Percentiles rank a stretch among this genome's conserved stretches.
Evolutionary conservation across 2,888 invertebrate genomes (phyloP).

Genomic region (Muscina levida): DNA sequence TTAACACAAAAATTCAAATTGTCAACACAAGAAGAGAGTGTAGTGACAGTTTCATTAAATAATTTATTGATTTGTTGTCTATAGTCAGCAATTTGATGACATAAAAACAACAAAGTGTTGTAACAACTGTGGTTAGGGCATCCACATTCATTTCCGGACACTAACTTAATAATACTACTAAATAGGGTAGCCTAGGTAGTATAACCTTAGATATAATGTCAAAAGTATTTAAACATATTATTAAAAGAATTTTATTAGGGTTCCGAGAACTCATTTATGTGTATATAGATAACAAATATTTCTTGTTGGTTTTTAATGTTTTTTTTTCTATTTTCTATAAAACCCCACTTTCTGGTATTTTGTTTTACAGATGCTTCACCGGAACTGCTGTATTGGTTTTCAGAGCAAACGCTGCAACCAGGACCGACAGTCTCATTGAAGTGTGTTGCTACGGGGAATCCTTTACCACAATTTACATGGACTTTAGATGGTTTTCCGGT

Average conservation of each 20-base stretch:
- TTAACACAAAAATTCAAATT: too few species aligned
- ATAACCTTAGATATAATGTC: too few species aligned
- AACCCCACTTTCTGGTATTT: too few species aligned
- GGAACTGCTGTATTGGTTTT: conserved; percentile 94
- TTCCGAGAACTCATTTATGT: too few species aligned
- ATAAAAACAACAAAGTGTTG: conserved; percentile 12
- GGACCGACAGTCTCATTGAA: conserved; percentile 94
- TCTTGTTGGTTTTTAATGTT: too few species aligned
- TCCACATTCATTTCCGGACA: conserved; percentile 14
- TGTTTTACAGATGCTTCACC: conserved; percentile 88
- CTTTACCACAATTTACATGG: conserved; percentile 95
- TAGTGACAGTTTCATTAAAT: neutral
- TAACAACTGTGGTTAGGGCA: conserved; percentile 24
- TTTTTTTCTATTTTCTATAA: neutral
- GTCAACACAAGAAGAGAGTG: too few species aligned
- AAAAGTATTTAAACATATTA: too few species aligned
- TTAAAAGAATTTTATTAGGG: too few species aligned
- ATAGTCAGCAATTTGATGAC: neutral
- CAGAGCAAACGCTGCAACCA: conserved; percentile 94
- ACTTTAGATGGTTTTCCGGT: conserved; percentile 92
- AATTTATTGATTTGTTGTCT: neutral
- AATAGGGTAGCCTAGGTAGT: too few species aligned
- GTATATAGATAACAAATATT: too few species aligned
- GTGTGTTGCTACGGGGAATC: conserved; percentile 96
- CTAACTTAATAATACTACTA: too few species aligned